Evolutionary conservation across 2,797 vertebrate genomes (phyloP).

Genomic region (Poliocrania exsul): DNA sequence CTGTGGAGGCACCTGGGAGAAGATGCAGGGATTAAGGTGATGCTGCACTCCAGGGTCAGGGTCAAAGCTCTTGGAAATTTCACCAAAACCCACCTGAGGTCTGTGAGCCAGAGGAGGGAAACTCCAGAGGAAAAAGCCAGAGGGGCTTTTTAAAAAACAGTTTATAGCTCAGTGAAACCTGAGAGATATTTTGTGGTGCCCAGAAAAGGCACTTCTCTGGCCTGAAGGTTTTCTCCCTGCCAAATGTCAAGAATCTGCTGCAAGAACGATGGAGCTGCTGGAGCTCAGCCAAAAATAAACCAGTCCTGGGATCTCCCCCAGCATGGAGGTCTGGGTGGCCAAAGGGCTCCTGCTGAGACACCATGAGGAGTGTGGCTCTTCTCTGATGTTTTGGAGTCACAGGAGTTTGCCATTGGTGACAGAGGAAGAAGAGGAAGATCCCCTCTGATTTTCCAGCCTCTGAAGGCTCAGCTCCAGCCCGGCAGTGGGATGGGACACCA

Average conservation of each 20-base stretch:
- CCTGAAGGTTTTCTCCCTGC: background rate
- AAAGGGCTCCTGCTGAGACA: background rate
- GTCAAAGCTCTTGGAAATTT: background rate
- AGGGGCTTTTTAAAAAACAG: background rate
- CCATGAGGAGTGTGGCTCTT: rapidly evolving
- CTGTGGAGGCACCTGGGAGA: background rate
- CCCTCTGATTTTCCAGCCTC: background rate
- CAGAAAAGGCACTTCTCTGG: background rate
- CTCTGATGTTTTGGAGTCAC: background rate
- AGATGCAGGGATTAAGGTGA: background rate
- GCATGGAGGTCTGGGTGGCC: background rate
- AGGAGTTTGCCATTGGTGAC: background rate
- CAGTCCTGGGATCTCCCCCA: background rate
- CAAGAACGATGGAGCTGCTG: background rate
- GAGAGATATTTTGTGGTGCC: background rate
- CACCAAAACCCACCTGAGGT: background rate
- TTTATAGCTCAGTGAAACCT: background rate
- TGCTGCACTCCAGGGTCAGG: background rate
- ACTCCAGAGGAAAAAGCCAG: background rate
- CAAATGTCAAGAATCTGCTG: background rate
- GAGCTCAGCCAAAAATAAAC: background rate
- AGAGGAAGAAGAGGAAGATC: background rate
- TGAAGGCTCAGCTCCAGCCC: background rate
- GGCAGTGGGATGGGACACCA: background rate
- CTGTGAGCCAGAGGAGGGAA: background rate